phyloP scores from a whole-genome alignment of 1,140 invertebrate genomes.

The Apis florea region DNA sequence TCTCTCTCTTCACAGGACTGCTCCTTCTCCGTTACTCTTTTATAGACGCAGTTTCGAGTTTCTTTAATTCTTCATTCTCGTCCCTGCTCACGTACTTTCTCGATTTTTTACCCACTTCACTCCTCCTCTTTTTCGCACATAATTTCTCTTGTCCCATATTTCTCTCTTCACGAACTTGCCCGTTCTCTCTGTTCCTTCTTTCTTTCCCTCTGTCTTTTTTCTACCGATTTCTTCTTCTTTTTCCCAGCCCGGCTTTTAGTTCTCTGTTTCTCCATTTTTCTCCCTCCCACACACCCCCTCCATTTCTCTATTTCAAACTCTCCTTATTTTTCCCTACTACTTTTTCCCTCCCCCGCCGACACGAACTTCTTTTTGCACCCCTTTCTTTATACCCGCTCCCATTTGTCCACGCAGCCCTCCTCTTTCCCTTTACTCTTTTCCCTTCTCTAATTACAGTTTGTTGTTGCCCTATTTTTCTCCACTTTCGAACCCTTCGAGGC shows the following conservation, averaged over 20 bases:
- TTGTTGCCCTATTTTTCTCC: constrained; percentile 20
- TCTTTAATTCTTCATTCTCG: constrained; percentile 46
- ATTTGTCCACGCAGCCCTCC: constrained; percentile 26
- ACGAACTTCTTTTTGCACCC: constrained; percentile 18
- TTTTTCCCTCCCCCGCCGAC: neutral
- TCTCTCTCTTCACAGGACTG: too few relatives aligned
- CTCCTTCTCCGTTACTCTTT: neutral
- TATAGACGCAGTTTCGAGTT: constrained; percentile 17
- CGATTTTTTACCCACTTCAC: constrained; percentile 15
- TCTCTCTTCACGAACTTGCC: constrained; percentile 29
- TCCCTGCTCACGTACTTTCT: constrained; percentile 27
- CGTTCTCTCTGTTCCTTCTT: neutral
- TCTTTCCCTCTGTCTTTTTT: neutral
- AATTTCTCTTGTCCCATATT: constrained; percentile 42
- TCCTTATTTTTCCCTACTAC: constrained; percentile 19
- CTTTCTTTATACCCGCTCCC: constrained; percentile 7
- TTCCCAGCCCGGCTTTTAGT: neutral
- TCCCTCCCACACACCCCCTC: too few relatives aligned
- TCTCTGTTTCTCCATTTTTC: neutral
- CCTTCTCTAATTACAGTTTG: constrained; percentile 35
- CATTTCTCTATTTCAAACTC: constrained; percentile 32
- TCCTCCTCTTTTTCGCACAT: constrained; percentile 29
- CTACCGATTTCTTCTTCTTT: neutral
- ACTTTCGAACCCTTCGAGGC: neutral
- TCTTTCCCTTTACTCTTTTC: neutral